Conservation (phyloP, 2,888 invertebrate genomes). For the Bellardia bayeri region DNA sequence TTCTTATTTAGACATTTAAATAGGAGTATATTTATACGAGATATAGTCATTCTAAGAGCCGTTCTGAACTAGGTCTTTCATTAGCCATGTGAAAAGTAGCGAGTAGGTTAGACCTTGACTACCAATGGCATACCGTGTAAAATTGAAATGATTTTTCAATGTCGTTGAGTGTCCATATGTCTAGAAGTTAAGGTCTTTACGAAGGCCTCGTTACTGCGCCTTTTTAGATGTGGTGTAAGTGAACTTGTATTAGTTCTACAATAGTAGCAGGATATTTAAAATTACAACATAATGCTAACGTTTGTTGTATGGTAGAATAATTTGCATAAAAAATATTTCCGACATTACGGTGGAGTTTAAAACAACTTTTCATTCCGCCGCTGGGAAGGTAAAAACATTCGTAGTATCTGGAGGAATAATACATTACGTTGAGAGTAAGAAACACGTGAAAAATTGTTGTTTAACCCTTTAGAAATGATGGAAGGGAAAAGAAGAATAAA, state of each 20-base stretch:
- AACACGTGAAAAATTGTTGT: background rate
- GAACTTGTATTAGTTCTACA: background rate
- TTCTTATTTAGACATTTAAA: too few relatives aligned
- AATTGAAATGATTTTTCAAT: too few relatives aligned
- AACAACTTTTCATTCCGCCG: conserved; percentile 22
- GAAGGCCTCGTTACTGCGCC: too few relatives aligned
- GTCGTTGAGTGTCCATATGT: too few relatives aligned
- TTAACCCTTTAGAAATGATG: background rate
- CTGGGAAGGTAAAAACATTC: conserved; percentile 3
- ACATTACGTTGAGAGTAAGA: background rate
- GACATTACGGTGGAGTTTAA: conserved; percentile 49
- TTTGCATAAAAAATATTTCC: conserved; percentile 65
- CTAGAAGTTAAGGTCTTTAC: too few relatives aligned
- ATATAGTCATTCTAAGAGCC: too few relatives aligned
- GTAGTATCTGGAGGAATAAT: conserved; percentile 13
- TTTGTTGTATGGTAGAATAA: conserved; percentile 59
- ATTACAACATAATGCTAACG: conserved; percentile 70
- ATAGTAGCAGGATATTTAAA: conserved; percentile 65
- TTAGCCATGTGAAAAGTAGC: too few relatives aligned
- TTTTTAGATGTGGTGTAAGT: background rate
- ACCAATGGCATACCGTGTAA: too few relatives aligned
- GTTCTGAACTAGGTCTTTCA: too few relatives aligned
- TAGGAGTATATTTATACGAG: too few relatives aligned
- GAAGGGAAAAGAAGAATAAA: background rate
- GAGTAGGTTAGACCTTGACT: too few relatives aligned